phyloP scores from a whole-genome alignment of 2,797 vertebrate genomes.

The Gobio occitaniae region DNA sequence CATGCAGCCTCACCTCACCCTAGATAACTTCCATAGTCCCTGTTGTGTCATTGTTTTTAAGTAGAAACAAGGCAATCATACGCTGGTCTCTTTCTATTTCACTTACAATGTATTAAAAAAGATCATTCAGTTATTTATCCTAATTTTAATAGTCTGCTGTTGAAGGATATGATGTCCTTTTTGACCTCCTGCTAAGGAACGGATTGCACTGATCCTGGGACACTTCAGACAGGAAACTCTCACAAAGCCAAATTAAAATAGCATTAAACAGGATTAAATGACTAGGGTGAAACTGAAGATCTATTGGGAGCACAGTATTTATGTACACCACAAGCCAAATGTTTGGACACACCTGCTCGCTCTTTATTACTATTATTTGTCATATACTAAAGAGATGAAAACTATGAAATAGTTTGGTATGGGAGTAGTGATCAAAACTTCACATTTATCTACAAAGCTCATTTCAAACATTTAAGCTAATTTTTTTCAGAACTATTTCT shows the following conservation, averaged over 20 bases:
- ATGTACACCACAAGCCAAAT: not conserved
- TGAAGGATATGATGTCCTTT: not conserved
- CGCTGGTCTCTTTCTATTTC: not conserved
- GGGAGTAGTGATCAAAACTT: not conserved
- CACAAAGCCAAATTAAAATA: slow-evolving; percentile 76
- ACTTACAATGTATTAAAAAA: not conserved
- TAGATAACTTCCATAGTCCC: not conserved
- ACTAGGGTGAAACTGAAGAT: slow-evolving; percentile 68
- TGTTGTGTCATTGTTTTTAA: not conserved
- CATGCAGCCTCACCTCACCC: not conserved
- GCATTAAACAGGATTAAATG: slow-evolving; percentile 77
- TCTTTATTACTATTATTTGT: not conserved
- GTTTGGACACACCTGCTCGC: not conserved
- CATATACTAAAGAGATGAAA: not conserved
- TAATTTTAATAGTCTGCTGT: slow-evolving; percentile 12
- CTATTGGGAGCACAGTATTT: not conserved
- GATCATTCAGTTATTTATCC: not conserved
- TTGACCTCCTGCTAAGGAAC: not conserved
- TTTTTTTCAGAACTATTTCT: not conserved
- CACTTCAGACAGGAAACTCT: slow-evolving; percentile 72
- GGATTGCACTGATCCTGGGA: slow-evolving; percentile 62
- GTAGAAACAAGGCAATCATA: not conserved
- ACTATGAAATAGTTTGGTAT: not conserved
- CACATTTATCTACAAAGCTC: not conserved
- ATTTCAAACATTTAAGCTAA: not conserved